These are phyloP conservation scores for Caenorhabditis latens DNA, from an alignment of 1,140 invertebrate genomes.

Conservation along the genomic window DNA sequence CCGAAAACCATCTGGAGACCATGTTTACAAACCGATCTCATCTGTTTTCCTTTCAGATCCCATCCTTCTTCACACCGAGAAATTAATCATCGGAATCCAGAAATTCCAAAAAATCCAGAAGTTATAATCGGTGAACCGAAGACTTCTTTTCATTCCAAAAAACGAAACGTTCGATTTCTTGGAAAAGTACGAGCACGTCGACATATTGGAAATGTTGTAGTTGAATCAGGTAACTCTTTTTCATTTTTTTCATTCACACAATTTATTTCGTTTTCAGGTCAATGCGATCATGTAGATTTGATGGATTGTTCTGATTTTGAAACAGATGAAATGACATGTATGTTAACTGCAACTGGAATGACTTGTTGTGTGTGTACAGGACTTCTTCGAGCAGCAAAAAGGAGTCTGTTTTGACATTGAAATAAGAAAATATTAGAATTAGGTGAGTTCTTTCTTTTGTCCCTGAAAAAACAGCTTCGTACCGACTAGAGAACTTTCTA, in stretches of 20 bases:
- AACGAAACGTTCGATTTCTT: background rate
- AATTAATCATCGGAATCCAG: background rate
- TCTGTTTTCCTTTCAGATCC: constrained; percentile 7
- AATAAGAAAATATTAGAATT: background rate
- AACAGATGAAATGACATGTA: constrained; percentile 70
- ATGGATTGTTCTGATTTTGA: constrained; percentile 70
- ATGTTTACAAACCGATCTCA: constrained; percentile 1
- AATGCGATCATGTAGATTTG: constrained; percentile 70
- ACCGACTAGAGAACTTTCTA: no score
- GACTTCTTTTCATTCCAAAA: background rate
- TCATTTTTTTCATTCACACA: background rate
- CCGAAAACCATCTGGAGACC: constrained; percentile 25
- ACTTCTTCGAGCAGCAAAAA: constrained; percentile 53
- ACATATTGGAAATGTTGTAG: constrained; percentile 39
- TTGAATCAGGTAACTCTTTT: constrained; percentile 18
- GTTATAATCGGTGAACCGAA: background rate
- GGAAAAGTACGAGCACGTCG: constrained; percentile 26
- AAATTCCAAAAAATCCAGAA: background rate
- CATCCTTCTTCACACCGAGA: background rate
- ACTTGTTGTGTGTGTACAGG: constrained; percentile 71
- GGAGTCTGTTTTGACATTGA: constrained; percentile 53
- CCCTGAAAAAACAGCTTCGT: no score
- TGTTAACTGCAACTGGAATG: constrained; percentile 71
- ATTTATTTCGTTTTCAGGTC: constrained; percentile 59
- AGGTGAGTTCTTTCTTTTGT: background rate